A percentile compares a stretch with the other conserved stretches of the same genome.
phyloP scores from a whole-genome alignment of 2,113 vertebrate species.

The Crotophaga sulcirostris region DNA sequence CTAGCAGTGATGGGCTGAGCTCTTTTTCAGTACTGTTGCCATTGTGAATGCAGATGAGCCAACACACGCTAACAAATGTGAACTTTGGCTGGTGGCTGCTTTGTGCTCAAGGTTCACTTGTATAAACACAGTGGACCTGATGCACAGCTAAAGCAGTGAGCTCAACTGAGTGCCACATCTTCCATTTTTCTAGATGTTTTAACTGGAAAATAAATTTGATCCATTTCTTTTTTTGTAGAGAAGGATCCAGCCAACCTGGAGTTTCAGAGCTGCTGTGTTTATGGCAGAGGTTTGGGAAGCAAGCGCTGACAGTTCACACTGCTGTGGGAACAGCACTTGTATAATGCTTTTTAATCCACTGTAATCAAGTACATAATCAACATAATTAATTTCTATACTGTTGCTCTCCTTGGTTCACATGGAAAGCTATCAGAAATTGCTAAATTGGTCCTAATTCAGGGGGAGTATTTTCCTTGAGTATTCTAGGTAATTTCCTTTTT shows the following conservation, averaged over 20 bases:
- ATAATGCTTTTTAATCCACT: constrained; percentile 6
- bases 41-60: neutral
- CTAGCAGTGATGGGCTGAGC: neutral
- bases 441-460: neutral
- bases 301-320: neutral
- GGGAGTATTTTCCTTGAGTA: constrained; percentile 24
- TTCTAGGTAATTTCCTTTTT: neutral
- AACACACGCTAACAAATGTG: fast-evolving
- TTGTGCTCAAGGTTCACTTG: fast-evolving
- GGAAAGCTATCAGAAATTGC: neutral
- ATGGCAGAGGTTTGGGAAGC: neutral
- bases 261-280: neutral
- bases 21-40: neutral
- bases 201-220: neutral
- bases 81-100: neutral
- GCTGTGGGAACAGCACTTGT: neutral
- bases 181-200: neutral
- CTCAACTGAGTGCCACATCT: neutral
- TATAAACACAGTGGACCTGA: neutral
- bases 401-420: neutral
- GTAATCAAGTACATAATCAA: constrained; percentile 18
- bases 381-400: constrained; percentile 33
- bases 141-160: neutral
- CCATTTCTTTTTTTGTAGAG: fast-evolving
- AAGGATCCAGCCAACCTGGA: neutral